These are phyloP conservation scores for Strongylocentrotus purpuratus DNA, from an alignment of 35 echinoderm and acorn worm genomes.

Conservation along the genomic window DNA sequence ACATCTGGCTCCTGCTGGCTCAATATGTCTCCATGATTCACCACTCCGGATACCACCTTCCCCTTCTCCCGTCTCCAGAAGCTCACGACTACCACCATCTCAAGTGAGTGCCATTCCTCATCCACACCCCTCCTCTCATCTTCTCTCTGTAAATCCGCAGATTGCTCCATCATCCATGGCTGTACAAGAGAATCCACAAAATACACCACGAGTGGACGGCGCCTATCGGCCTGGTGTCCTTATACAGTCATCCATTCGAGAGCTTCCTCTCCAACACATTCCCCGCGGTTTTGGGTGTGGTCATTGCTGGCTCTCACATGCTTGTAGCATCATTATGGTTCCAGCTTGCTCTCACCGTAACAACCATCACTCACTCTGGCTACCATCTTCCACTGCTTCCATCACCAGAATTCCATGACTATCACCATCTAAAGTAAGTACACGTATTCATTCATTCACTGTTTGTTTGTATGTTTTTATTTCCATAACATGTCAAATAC, in stretches of 20 bases:
- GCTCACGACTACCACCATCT: conserved; percentile 94
- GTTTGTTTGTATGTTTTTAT: no score
- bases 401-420: conserved; percentile 73
- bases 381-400: conserved; percentile 76
- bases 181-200: conserved; percentile 57
- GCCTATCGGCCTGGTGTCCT: conserved; percentile 55
- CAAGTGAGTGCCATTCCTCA: conserved; percentile 67
- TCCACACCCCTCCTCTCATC: not conserved
- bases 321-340: conserved; percentile 39
- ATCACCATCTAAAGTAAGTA: conserved; percentile 82
- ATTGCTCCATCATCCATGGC: conserved; percentile 38
- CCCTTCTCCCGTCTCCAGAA: conserved; percentile 83
- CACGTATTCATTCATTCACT: not conserved
- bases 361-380: conserved; percentile 54
- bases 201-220: conserved; percentile 72
- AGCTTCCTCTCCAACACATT: conserved; percentile 57
- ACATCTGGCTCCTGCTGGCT: conserved; percentile 77
- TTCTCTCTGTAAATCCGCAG: not conserved
- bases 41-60: conserved; percentile 95
- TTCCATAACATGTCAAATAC: no score
- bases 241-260: conserved; percentile 66
- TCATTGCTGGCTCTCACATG: conserved; percentile 72
- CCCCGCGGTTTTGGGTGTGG: conserved; percentile 47
- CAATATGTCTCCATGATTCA: conserved; percentile 69
- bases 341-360: conserved; percentile 25